phyloP scores from a whole-genome alignment of 1,140 invertebrate species.

The Drosophila simulans region DNA sequence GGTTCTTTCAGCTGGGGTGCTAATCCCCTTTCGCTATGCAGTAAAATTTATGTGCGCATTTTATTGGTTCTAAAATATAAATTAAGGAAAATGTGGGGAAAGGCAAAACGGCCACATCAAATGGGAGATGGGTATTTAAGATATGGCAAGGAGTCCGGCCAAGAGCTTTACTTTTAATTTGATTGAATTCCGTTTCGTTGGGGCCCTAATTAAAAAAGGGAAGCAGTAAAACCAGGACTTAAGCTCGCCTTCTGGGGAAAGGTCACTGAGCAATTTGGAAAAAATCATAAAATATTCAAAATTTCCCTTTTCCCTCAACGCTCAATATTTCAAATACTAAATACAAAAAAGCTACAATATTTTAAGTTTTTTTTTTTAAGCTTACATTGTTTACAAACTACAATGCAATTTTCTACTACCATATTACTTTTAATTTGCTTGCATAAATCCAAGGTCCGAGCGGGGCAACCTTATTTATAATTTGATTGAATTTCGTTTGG shows the following conservation, averaged over 20 bases:
- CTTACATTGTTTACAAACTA: neutral
- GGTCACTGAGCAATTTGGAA: neutral
- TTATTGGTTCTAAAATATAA: constrained; percentile 46
- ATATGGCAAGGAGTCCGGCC: neutral
- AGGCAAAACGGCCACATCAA: constrained; percentile 22
- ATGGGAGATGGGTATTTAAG: neutral
- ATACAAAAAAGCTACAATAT: too few relatives aligned
- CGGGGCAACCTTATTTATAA: constrained; percentile 9
- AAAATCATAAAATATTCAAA: neutral
- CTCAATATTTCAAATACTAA: too few relatives aligned
- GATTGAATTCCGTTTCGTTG: constrained; percentile 47
- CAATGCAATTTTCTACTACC: neutral
- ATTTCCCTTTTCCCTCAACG: neutral
- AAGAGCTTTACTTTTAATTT: constrained; percentile 39
- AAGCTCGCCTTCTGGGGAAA: neutral
- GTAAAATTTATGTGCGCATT: constrained; percentile 51
- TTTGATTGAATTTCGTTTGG: constrained; percentile 14
- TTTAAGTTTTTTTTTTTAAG: neutral
- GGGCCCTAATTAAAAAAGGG: constrained; percentile 46
- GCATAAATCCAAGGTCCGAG: neutral
- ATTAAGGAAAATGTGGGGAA: constrained; percentile 6
- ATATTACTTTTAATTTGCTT: neutral
- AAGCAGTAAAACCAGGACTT: constrained; percentile 4
- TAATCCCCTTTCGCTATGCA: constrained; percentile 31
- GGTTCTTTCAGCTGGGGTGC: neutral